These are phyloP conservation scores for Philypnodon macrostomus DNA, from an alignment of 2,797 vertebrate genomes.

Conservation along the genomic window DNA sequence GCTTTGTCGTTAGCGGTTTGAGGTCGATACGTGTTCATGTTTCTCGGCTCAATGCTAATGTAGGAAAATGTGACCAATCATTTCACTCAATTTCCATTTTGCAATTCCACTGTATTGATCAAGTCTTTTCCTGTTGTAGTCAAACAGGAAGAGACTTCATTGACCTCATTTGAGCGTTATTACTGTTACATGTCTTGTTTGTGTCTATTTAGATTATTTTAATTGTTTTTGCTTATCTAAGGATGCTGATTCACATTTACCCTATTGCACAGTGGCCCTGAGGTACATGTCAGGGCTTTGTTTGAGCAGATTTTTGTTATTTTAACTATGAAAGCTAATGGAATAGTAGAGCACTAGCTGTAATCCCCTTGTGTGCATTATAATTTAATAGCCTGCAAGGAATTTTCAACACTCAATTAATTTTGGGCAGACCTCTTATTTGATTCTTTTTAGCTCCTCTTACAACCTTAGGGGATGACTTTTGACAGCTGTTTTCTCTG, in stretches of 20 bases:
- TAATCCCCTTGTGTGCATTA: conserved; percentile 40
- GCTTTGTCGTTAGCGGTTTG: too few relatives aligned
- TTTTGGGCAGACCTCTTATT: conserved; percentile 36
- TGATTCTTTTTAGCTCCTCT: conserved; percentile 23
- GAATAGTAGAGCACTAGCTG: neutral
- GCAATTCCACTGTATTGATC: neutral
- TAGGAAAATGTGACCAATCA: conserved; percentile 17
- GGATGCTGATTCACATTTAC: too few relatives aligned
- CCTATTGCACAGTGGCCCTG: too few relatives aligned
- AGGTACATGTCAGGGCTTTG: too few relatives aligned
- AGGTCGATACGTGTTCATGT: conserved; percentile 27
- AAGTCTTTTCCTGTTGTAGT: conserved; percentile 20
- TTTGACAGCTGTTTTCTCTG: conserved; percentile 54
- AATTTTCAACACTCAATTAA: conserved; percentile 47
- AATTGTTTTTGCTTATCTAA: too few relatives aligned
- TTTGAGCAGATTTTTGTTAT: neutral
- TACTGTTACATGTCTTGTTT: conserved; percentile 23
- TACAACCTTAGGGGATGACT: conserved; percentile 28
- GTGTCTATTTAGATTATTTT: too few relatives aligned
- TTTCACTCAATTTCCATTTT: conserved; percentile 20
- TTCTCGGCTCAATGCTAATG: conserved; percentile 20
- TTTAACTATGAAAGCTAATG: neutral
- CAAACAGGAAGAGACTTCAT: conserved; percentile 3
- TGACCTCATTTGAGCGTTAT: conserved; percentile 35
- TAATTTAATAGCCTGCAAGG: conserved; percentile 42